Percentiles rank a stretch among this genome's conserved stretches.
Evolutionary conservation across 2,797 vertebrate species (phyloP).

Genomic region (Channallabes apus): DNA sequence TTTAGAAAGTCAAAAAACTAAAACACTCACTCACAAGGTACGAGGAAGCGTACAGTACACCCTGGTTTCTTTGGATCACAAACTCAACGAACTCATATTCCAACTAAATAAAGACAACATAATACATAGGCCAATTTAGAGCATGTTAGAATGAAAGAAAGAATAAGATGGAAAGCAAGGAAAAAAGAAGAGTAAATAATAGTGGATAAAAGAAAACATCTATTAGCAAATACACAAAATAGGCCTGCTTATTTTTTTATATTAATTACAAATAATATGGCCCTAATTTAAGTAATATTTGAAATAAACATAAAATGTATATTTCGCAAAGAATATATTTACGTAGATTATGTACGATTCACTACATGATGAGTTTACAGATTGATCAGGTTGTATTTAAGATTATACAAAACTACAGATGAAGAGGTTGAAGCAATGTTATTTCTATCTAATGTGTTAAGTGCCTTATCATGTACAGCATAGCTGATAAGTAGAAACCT

Average conservation of each 20-base stretch:
- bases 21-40: too few relatives aligned
- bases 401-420: neutral
- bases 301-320: neutral
- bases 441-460: slow-evolving; percentile 11
- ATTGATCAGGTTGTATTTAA: slow-evolving; percentile 1
- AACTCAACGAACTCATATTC: neutral
- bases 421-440: neutral
- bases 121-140: neutral
- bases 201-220: neutral
- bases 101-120: neutral
- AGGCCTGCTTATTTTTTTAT: neutral
- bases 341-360: neutral
- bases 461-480: slow-evolving; percentile 9
- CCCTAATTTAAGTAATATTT: neutral
- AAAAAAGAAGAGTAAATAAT: neutral
- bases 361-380: neutral
- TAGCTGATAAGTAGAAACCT: neutral
- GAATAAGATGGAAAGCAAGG: too few relatives aligned
- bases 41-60: too few relatives aligned
- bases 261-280: neutral
- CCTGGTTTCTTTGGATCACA: neutral
- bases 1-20: too few relatives aligned
- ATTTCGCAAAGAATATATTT: neutral
- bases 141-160: neutral
- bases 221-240: neutral